Evolutionary conservation across 2,113 vertebrate genomes (phyloP), one percentile per base, ranked within the genome.

Genomic region (Isichthys henryi): DNA sequence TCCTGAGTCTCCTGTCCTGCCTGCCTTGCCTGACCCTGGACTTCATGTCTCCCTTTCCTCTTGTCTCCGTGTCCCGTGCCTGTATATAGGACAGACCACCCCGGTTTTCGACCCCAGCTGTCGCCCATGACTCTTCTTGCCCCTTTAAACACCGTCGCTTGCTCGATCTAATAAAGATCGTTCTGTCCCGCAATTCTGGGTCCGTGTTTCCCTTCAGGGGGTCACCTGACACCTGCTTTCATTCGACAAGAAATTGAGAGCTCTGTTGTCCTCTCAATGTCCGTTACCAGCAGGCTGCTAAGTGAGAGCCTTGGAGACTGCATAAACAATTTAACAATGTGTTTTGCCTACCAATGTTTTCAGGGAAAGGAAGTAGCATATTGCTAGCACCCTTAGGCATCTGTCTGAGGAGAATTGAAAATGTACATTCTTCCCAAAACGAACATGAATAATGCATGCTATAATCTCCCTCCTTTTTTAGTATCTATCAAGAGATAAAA

Each of bases 381-480:
- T 88, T 82, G 48, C 19, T 46, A 19, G 3, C 23, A 58, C 89
- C 86, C 89, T 80, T 19, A 31, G 89, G 89, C 86, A 88, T 90
- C 35, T 87, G 56, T 82, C 86, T 90, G 62, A 77, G 83, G 35
- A 88, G 58, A 90, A 66, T 90, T 88, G 62, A 90, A 90, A 88
- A 90, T 88, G 50, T 90, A 53, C 89, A 90, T 90, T 77, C 89
- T 90, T 80, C 85, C 86, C 53, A 87, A 90, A 90, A 85, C 84
- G 58, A 90, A 87, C 62, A 87, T 90, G 89, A 90, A 90, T 90
- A 80, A 90, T 90, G 62, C 56, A 90, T 90, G 66, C 15, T 77
- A 82, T 56, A 77, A 88, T 90, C 70, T 50, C 45, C 23, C 89
- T 90, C 89, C 66, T 87, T 56, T 82, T 70, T 66, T 43, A 66